Evolutionary conservation across 2,113 vertebrate species (phyloP).

Genomic region (Esox niger): DNA sequence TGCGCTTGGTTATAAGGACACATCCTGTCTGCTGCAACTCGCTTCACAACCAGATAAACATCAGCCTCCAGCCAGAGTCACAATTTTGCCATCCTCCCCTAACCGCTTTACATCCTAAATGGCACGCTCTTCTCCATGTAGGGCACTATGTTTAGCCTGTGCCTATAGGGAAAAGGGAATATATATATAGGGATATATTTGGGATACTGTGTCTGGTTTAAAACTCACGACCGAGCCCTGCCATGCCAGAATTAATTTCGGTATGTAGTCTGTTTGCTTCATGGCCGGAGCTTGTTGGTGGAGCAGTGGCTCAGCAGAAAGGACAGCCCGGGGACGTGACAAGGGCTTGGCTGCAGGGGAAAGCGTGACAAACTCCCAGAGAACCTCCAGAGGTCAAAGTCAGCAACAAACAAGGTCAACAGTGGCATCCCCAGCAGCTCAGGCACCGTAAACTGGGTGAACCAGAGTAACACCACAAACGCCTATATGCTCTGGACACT

Average conservation of each 20-base stretch:
- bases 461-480: not conserved
- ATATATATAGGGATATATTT: slow-evolving; percentile 10
- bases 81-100: not conserved
- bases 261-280: not conserved
- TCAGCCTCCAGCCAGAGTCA: slow-evolving; percentile 17
- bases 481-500: not conserved
- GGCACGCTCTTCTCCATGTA: too few species aligned
- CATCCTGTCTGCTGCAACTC: not conserved
- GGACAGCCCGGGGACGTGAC: not conserved
- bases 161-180: too few species aligned
- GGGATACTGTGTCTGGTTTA: slow-evolving; percentile 9
- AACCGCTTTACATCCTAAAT: too few species aligned
- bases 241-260: slow-evolving; percentile 25
- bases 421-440: too few species aligned
- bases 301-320: not conserved
- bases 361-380: not conserved
- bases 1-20: not conserved
- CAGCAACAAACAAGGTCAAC: not conserved
- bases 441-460: not conserved
- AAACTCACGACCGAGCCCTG: slow-evolving; percentile 18
- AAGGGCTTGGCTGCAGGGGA: not conserved
- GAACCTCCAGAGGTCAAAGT: not conserved
- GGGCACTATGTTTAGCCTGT: too few species aligned
- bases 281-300: not conserved
- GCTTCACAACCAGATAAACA: not conserved